Conservation (phyloP, 2,113 vertebrate species). For the Ceuthmochares aereus region DNA sequence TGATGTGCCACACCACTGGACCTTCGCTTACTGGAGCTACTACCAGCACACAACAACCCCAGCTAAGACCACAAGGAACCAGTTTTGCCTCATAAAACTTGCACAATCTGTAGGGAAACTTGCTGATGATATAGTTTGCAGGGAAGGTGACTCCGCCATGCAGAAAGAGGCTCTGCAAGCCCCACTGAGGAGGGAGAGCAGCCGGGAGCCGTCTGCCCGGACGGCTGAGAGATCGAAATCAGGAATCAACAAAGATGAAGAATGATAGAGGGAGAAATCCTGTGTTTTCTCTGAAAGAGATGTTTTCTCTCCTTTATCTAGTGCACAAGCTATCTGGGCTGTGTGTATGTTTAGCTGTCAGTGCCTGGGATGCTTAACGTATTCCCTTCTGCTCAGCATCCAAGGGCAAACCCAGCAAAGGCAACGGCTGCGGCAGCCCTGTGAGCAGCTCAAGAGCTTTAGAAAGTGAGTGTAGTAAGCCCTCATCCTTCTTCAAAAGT, state of each 20-base stretch:
- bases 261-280: neutral
- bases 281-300: constrained; percentile 16
- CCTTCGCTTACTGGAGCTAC: neutral
- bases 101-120: rapidly evolving
- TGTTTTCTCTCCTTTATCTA: constrained; percentile 60
- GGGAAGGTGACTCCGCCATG: neutral
- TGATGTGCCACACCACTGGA: rapidly evolving
- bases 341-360: constrained; percentile 29
- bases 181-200: rapidly evolving
- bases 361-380: neutral
- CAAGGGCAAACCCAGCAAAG: neutral
- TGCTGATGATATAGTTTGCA: rapidly evolving
- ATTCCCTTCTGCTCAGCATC: constrained; percentile 5
- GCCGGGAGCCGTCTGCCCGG: neutral
- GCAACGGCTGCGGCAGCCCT: neutral
- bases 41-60: neutral
- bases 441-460: neutral
- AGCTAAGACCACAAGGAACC: neutral
- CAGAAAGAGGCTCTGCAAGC: neutral
- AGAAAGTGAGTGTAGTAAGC: neutral
- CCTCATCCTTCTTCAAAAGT: neutral
- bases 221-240: neutral
- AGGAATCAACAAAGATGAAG: constrained; percentile 11
- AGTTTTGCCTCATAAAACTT: neutral
- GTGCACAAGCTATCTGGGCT: neutral